Percentiles rank a stretch among this genome's conserved stretches.
Conservation (phyloP, 2,888 invertebrate genomes). For the Drosophila mercatorum region DNA sequence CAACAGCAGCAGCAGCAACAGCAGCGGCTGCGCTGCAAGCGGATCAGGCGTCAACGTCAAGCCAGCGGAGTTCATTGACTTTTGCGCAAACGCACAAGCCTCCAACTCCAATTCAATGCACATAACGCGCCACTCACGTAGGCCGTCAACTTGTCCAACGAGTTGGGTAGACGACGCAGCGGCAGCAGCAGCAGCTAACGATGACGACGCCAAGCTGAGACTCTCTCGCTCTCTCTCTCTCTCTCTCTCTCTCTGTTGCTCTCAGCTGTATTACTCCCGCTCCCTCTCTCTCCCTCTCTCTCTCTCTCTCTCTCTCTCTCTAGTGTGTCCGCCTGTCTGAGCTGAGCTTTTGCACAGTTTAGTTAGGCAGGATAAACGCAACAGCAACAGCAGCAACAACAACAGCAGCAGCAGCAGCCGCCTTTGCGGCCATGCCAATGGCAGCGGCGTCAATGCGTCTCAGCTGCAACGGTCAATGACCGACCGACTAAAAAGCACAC, state of each 20-base stretch:
- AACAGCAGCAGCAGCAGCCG: slow-evolving; percentile 27
- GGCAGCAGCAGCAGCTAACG: slow-evolving; percentile 28
- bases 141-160: slow-evolving; percentile 78
- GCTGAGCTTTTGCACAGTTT: slow-evolving; percentile 42
- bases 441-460: slow-evolving; percentile 80
- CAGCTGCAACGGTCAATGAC: slow-evolving; percentile 82
- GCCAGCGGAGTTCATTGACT: slow-evolving; percentile 73
- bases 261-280: neutral
- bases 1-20: slow-evolving; percentile 32
- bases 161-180: slow-evolving; percentile 78
- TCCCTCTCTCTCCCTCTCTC: slow-evolving; percentile 4
- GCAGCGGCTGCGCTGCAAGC: slow-evolving; percentile 52
- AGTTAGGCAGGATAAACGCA: slow-evolving; percentile 57
- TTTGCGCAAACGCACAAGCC: slow-evolving; percentile 78
- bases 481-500: slow-evolving; percentile 81
- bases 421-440: slow-evolving; percentile 63
- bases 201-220: slow-evolving; percentile 19
- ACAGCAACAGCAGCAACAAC: slow-evolving; percentile 23
- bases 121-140: slow-evolving; percentile 74
- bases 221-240: slow-evolving; percentile 14
- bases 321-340: slow-evolving; percentile 3
- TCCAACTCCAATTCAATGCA: slow-evolving; percentile 78
- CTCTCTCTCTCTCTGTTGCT: neutral
- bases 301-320: slow-evolving; percentile 27
- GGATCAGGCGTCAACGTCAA: slow-evolving; percentile 51